phyloP scores from a whole-genome alignment of 2,888 invertebrate species.

The Caenorhabditis zanzibari region DNA sequence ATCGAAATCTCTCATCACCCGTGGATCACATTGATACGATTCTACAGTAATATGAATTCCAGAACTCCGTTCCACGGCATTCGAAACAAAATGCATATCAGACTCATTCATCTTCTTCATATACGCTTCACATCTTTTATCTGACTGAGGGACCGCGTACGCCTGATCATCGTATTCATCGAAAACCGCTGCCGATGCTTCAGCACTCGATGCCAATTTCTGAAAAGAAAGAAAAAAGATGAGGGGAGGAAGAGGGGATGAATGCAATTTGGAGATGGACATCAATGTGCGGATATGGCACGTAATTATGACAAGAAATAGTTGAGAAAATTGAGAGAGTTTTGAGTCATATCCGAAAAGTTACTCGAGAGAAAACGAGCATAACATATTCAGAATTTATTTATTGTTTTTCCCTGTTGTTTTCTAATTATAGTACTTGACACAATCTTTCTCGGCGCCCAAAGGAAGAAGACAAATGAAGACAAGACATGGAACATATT shows the following conservation, averaged over 20 bases:
- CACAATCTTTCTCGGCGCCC: not conserved
- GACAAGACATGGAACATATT: constrained; percentile 15
- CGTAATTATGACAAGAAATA: constrained; percentile 32
- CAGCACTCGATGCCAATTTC: constrained; percentile 61
- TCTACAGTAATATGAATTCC: constrained; percentile 78
- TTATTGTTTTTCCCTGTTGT: constrained; percentile 13
- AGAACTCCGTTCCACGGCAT: constrained; percentile 48
- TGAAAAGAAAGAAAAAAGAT: constrained; percentile 29
- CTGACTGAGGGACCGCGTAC: constrained; percentile 62
- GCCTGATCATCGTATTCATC: constrained; percentile 62
- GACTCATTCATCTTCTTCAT: constrained; percentile 66
- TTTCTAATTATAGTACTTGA: constrained; percentile 31
- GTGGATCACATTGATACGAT: constrained; percentile 76
- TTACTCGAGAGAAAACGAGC: constrained; percentile 10
- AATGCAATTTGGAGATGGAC: constrained; percentile 10
- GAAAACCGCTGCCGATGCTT: constrained; percentile 56
- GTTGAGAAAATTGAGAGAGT: constrained; percentile 1
- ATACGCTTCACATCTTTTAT: constrained; percentile 62
- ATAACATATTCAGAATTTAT: constrained; percentile 19
- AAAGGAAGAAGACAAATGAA: constrained; percentile 10
- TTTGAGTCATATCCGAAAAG: constrained; percentile 21
- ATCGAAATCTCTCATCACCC: constrained; percentile 78
- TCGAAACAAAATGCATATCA: constrained; percentile 64
- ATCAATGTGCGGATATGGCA: constrained; percentile 42
- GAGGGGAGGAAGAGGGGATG: not conserved